Evolutionary conservation across 64 coral and sea anemone genomes (phyloP).

Genomic region (Astreopora myriophthalma): DNA sequence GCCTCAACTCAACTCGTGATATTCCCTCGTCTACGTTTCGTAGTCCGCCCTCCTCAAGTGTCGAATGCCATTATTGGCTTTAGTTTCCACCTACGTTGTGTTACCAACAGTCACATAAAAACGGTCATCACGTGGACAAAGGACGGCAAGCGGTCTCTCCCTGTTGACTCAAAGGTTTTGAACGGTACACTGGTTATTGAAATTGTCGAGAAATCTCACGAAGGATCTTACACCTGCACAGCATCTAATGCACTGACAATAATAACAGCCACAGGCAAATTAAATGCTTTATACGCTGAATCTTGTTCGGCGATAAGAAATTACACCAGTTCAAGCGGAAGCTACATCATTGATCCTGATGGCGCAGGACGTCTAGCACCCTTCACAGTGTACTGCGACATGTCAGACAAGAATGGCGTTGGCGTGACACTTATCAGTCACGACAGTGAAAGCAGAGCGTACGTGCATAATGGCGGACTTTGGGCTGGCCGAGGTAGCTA

Average conservation of each 20-base stretch:
- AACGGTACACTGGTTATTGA: background rate
- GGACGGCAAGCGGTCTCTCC: background rate
- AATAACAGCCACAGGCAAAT: background rate
- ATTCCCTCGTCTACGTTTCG: background rate
- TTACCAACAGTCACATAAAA: background rate
- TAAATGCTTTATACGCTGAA: background rate
- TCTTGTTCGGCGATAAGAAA: background rate
- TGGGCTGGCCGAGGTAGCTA: too few species aligned
- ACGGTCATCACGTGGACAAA: background rate
- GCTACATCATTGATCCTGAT: background rate
- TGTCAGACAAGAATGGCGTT: background rate
- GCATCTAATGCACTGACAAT: background rate
- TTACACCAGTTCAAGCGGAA: background rate
- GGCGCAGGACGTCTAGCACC: background rate
- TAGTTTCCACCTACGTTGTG: background rate
- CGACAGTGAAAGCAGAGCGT: background rate
- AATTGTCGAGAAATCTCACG: background rate
- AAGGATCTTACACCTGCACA: background rate
- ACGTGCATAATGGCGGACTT: too few species aligned
- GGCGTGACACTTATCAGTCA: background rate
- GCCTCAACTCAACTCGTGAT: background rate
- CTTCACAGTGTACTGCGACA: background rate
- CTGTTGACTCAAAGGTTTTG: background rate
- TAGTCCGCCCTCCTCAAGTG: background rate
- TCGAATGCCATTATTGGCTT: background rate